Evolutionary conservation across 2,888 invertebrate species (phyloP), one percentile per base, ranked within the genome.

Genomic region (Lymantria monacha): DNA sequence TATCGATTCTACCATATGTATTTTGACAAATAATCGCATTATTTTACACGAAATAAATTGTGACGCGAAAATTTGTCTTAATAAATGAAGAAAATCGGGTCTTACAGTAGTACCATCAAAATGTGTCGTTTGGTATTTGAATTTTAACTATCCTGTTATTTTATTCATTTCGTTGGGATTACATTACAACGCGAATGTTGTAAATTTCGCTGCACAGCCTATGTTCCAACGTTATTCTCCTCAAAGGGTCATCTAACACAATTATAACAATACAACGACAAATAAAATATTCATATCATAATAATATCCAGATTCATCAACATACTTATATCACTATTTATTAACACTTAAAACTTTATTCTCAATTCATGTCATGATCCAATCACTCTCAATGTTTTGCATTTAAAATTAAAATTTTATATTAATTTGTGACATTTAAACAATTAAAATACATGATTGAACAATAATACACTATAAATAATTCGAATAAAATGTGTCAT

Each of bases 341-440:
- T 60, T 69, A 73, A 71, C 68, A 66, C 57, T 69, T 75, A 59
- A 67, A 66, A 70, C 66, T 71, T 75, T 72, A 72, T 63, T 72
- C 70, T 72, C 68, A 74, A 63, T 74, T 72, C 70, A 76, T 80
- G 81, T 83, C 83, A 83, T 82, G 79, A 76, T 79, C 67, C 61
- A 68, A 69, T 72, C 69, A 66, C 63, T 59, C 64, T 64, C 63
- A 70, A 69, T 68, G 58, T 72, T n/a, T n/a, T 64, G 63, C 52
- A 55, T 59, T 58, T 59, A 65, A 57, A 63, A 54, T 65, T 61
- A 57, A 66, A 72, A 65, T 66, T 51, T 56, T 60, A 59, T 33
- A 61, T 62, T 69, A 69, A 75, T 80, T 82, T 81, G 81, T 81
- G 81, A 80, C 81, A 53, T 61, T 66, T 51, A 54, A 70, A 66